Percentiles rank a stretch among this genome's conserved stretches.
These are phyloP conservation scores for Phallusia fumigata DNA, from an alignment of 23 tunicate species.

Conservation along the genomic window DNA sequence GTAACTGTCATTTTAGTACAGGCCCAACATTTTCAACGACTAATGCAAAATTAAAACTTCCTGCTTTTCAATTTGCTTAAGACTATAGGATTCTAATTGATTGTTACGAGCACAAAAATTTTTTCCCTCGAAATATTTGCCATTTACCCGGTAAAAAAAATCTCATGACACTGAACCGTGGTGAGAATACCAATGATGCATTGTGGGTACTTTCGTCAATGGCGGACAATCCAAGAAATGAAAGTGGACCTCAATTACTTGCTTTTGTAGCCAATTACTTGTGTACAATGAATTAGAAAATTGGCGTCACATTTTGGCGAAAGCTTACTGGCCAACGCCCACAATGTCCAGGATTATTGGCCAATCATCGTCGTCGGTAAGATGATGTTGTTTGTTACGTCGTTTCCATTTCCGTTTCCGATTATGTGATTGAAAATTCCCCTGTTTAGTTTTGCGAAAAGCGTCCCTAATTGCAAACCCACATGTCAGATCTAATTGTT, in stretches of 20 bases:
- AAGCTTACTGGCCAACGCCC: not conserved
- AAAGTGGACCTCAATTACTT: not conserved
- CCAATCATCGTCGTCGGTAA: slow-evolving; percentile 5
- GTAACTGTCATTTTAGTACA: too few species aligned
- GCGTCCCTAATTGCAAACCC: too few species aligned
- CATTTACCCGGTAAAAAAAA: too few species aligned
- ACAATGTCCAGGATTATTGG: slow-evolving; percentile 1
- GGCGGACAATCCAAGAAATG: not conserved
- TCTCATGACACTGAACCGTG: not conserved
- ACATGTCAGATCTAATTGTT: too few species aligned
- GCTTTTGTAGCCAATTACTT: not conserved
- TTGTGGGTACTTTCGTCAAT: not conserved
- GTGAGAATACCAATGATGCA: not conserved
- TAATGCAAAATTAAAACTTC: too few species aligned
- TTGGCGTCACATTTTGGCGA: not conserved
- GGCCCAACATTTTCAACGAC: too few species aligned
- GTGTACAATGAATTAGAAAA: not conserved
- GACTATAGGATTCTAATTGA: too few species aligned
- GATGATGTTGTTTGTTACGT: slow-evolving; percentile 3
- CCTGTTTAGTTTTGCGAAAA: not conserved
- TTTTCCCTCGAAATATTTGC: too few species aligned
- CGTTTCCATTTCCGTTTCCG: slow-evolving; percentile 32
- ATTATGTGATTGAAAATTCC: not conserved
- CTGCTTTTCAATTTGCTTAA: too few species aligned
- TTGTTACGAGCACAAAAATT: too few species aligned